phyloP scores from a whole-genome alignment of 1,140 invertebrate genomes.

The Drosophila baimaii region DNA sequence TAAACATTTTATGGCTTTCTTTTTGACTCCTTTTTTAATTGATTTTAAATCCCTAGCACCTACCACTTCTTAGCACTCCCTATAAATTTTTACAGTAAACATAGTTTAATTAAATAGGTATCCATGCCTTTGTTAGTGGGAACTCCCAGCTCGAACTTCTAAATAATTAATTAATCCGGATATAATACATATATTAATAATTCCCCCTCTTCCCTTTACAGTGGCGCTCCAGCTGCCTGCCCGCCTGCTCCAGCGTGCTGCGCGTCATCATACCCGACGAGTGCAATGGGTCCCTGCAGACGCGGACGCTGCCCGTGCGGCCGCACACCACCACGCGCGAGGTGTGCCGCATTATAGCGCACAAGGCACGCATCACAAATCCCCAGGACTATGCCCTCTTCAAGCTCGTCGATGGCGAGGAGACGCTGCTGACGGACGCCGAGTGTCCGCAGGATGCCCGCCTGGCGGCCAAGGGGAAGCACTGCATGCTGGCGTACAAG shows the following conservation, averaged over 20 bases:
- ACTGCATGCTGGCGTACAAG: conserved; percentile 97
- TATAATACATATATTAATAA: not conserved
- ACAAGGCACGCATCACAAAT: conserved; percentile 96
- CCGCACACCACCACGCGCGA: conserved; percentile 96
- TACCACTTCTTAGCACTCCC: no score
- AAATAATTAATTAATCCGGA: no score
- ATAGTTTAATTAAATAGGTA: no score
- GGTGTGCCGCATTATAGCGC: conserved; percentile 96
- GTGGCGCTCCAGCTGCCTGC: conserved; percentile 85
- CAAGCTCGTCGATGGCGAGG: conserved; percentile 94
- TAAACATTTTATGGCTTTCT: no score
- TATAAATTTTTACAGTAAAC: no score
- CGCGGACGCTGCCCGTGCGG: conserved; percentile 94
- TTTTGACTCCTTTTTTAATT: no score
- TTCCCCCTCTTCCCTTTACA: conserved; percentile 42
- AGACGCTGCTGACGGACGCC: conserved; percentile 93
- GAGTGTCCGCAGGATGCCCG: conserved; percentile 96
- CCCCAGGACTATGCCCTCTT: conserved; percentile 98
- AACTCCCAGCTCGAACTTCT: not conserved
- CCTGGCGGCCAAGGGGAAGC: conserved; percentile 88
- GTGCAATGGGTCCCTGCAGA: conserved; percentile 94
- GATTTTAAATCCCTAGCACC: no score
- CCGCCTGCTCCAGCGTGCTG: conserved; percentile 88
- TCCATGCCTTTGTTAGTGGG: not conserved
- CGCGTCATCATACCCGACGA: conserved; percentile 97